These are phyloP conservation scores for Diplodus puntazzo DNA, from an alignment of 2,797 vertebrate genomes.

Conservation along the genomic window DNA sequence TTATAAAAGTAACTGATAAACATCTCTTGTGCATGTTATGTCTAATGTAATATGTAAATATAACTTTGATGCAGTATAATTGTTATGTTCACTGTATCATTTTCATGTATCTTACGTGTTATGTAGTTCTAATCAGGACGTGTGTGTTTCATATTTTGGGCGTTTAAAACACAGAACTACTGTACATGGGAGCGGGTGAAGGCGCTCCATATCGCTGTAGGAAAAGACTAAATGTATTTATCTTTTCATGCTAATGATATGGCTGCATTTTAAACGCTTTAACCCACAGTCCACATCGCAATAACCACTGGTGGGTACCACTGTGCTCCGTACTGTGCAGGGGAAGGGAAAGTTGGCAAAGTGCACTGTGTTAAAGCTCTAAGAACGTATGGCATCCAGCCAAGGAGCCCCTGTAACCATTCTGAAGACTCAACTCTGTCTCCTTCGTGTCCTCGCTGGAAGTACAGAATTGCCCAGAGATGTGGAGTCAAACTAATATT, in stretches of 20 bases:
- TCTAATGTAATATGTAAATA: no score
- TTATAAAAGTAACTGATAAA: not conserved
- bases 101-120: not conserved
- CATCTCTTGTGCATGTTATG: not conserved
- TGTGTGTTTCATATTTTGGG: not conserved
- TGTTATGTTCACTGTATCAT: not conserved
- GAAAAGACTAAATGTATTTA: conserved; percentile 28
- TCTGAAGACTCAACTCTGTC: conserved; percentile 66
- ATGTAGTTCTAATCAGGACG: not conserved
- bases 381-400: conserved; percentile 70
- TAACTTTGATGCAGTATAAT: not conserved
- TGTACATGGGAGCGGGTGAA: not conserved
- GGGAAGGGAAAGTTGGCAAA: conserved; percentile 70
- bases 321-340: conserved; percentile 48
- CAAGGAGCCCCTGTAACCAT: conserved; percentile 75
- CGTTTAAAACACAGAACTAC: not conserved
- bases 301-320: conserved; percentile 52
- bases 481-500: conserved; percentile 74
- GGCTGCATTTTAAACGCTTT: conserved; percentile 62
- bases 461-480: conserved; percentile 71
- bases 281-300: conserved; percentile 62
- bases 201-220: not conserved
- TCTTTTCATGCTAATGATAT: conserved; percentile 53
- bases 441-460: conserved; percentile 66
- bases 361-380: conserved; percentile 71